Evolutionary conservation across 1,140 invertebrate genomes (phyloP), one percentile per base, ranked within the genome.

Genomic region (Leucophenga varia): DNA sequence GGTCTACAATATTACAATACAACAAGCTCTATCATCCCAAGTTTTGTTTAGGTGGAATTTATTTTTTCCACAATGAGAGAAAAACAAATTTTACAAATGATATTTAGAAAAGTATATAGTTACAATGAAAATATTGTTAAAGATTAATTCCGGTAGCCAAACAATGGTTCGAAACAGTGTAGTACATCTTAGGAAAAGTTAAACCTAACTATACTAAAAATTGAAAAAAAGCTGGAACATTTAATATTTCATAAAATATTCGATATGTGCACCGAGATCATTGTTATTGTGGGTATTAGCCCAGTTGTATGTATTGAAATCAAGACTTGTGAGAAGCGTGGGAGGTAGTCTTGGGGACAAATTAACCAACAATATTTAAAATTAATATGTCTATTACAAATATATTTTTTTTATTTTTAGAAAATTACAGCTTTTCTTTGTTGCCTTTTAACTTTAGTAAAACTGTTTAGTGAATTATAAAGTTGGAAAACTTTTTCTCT

Each of bases 351-450:
- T 18, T 31, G 10, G 3, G 5, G 22, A 6, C 13, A 19, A 39
- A 31, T 43, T 40, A 49, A 46, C 51, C 16, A 49, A 22, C 30
- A 53, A 20, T 20, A 39, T 47, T 14, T 47, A 43, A 18, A n/a
- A n/a, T n/a, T 44, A 30, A 22, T 38, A 40, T 12, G 22, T 22
- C 12, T 28, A 22, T 20, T 47, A 53, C 12, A 41, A 39, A 40
- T 49, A 25, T 41, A 43, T 54, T n/a, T 44, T 21, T 6, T 45
- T 45, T 38, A 32, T 25, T 25, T 50, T 49, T 8, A 40, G 19
- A 37, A 53, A 53, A 31, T 49, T 22, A 0, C 18, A 16, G 32
- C 18, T 35, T 35, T 35, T 13, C 13, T 35, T 35, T 35, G 32
- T 16, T 3, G 5, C 18, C 14, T 32, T 35, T 35, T 35, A 16